Conservation (phyloP, 2,113 vertebrate genomes). For the Syngnathus floridae region DNA sequence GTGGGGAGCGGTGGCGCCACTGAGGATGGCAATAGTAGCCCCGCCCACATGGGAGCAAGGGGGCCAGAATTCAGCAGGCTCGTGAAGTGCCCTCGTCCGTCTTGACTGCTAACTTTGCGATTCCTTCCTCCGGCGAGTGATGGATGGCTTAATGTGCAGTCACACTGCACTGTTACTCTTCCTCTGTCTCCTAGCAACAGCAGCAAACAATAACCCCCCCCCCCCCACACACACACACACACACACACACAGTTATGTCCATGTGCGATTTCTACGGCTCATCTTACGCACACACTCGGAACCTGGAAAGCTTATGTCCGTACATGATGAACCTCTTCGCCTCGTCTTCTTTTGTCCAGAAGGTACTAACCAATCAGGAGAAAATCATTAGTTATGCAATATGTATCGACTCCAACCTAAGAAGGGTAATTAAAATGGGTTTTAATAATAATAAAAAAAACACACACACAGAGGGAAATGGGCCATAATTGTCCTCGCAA, state of each 20-base stretch:
- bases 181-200: constrained; percentile 56
- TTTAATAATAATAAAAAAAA: constrained; percentile 17
- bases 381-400: constrained; percentile 42
- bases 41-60: constrained; percentile 16
- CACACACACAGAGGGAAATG: constrained; percentile 25
- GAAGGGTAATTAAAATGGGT: constrained; percentile 45
- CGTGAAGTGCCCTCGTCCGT: constrained; percentile 13
- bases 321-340: constrained; percentile 22
- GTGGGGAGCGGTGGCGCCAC: constrained; percentile 44
- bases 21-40: constrained; percentile 7
- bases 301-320: constrained; percentile 12
- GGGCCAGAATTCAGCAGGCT: constrained; percentile 23
- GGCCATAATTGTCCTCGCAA: not conserved
- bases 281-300: constrained; percentile 7
- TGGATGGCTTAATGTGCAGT: constrained; percentile 52
- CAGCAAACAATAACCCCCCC: constrained; percentile 55
- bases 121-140: constrained; percentile 46
- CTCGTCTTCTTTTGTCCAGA: not conserved
- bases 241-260: constrained; percentile 11
- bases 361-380: not conserved
- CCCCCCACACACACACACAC: not conserved
- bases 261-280: constrained; percentile 37
- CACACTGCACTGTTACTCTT: constrained; percentile 49
- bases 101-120: constrained; percentile 29
- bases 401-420: constrained; percentile 37